A percentile compares a stretch with the other conserved stretches of the same genome.
These are phyloP conservation scores for Sebastes taczanowskii DNA, from an alignment of 2,797 vertebrate species.

Conservation along the genomic window DNA sequence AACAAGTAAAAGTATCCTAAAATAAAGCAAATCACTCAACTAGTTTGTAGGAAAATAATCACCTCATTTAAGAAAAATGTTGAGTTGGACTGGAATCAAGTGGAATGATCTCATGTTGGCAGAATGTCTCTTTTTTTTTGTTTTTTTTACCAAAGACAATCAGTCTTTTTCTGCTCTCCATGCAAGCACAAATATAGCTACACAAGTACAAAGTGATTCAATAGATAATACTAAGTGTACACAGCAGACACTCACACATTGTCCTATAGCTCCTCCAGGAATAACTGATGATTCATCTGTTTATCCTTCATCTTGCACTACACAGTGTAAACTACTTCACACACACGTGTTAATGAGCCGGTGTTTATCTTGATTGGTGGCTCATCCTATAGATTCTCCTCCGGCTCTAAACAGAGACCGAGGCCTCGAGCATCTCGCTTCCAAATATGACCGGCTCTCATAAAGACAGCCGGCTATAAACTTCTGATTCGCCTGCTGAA, in stretches of 20 bases:
- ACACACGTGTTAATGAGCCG: not conserved
- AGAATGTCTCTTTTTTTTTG: constrained; percentile 18
- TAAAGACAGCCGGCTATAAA: constrained; percentile 11
- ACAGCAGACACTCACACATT: not conserved
- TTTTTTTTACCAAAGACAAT: constrained; percentile 21
- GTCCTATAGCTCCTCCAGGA: not conserved
- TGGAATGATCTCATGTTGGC: constrained; percentile 40
- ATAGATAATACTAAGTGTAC: not conserved
- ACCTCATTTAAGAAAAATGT: constrained; percentile 32
- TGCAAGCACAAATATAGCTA: constrained; percentile 8
- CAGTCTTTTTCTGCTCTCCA: not conserved
- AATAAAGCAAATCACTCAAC: constrained; percentile 21
- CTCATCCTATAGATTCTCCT: constrained; percentile 20
- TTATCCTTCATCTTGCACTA: constrained; percentile 2
- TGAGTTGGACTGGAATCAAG: constrained; percentile 6
- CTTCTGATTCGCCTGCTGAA: not conserved
- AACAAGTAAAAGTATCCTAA: constrained; percentile 10
- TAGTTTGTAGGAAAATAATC: constrained; percentile 13
- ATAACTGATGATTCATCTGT: constrained; percentile 12
- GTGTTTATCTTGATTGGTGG: constrained; percentile 30
- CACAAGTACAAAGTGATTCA: not conserved
- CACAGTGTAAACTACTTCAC: not conserved
- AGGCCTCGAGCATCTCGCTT: not conserved
- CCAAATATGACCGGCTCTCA: constrained; percentile 33
- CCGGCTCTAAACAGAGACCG: constrained; percentile 18